These are phyloP conservation scores for Tragelaphus scriptus DNA, from an alignment of 2,113 vertebrate species.

Conservation along the genomic window DNA sequence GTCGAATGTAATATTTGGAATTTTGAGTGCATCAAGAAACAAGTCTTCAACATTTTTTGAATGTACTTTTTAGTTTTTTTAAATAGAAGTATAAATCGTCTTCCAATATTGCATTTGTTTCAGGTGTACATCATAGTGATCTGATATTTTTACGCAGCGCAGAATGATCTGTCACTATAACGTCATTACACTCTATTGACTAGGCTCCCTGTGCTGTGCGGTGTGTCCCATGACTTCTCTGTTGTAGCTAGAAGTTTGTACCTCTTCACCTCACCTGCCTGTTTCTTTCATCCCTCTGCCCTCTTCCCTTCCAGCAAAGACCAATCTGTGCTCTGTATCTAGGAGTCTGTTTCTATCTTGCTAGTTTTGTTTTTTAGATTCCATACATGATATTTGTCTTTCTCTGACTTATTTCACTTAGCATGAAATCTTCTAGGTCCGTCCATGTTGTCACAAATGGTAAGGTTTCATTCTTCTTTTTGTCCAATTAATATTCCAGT, in stretches of 20 bases:
- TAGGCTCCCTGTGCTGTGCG: no score
- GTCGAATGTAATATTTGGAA: not conserved
- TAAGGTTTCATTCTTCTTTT: not conserved
- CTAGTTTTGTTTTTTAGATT: not conserved
- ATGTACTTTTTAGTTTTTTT: not conserved
- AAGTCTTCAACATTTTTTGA: not conserved
- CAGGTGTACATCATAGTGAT: no score
- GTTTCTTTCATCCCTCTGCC: not conserved
- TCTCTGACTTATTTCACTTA: not conserved
- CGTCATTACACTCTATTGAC: not conserved
- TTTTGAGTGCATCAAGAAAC: not conserved
- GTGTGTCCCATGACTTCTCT: not conserved
- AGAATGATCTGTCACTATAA: not conserved
- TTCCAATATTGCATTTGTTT: not conserved
- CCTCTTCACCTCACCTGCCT: not conserved
- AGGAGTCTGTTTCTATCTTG: not conserved
- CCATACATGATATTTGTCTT: not conserved
- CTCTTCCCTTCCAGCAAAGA: not conserved
- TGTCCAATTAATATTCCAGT: not conserved
- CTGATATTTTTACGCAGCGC: not conserved
- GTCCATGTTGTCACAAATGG: not conserved
- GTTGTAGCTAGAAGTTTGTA: not conserved
- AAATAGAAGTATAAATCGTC: not conserved
- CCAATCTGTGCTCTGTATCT: not conserved
- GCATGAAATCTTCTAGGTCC: not conserved